Conservation (phyloP, 2,888 invertebrate species). For the Bellardia pandia region DNA sequence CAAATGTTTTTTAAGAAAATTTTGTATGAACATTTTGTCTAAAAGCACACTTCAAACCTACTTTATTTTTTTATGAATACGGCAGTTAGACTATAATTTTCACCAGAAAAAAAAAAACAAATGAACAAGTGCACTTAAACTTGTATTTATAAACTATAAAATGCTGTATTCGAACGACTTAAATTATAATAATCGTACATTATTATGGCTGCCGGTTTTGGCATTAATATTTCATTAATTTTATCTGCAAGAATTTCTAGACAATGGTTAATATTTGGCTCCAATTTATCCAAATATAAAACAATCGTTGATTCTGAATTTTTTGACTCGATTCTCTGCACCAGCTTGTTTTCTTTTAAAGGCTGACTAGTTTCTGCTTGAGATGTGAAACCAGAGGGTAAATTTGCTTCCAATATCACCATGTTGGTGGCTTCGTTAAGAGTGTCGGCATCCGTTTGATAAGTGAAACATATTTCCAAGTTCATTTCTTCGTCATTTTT, state of each 20-base stretch:
- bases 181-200: slow-evolving; percentile 91
- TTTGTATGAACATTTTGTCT: too few relatives aligned
- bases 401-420: slow-evolving; percentile 85
- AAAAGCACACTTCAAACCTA: too few relatives aligned
- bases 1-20: too few relatives aligned
- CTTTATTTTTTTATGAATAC: too few relatives aligned
- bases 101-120: too few relatives aligned
- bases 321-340: slow-evolving; percentile 36
- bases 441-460: not conserved
- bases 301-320: slow-evolving; percentile 4
- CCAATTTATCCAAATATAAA: slow-evolving; percentile 35
- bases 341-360: not conserved
- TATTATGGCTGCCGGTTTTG: slow-evolving; percentile 93
- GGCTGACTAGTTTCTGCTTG: slow-evolving; percentile 22
- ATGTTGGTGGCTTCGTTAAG: not conserved
- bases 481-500: not conserved
- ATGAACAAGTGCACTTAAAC: too few relatives aligned
- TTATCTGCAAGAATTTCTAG: slow-evolving; percentile 93
- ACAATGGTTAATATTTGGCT: slow-evolving; percentile 84
- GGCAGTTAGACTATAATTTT: too few relatives aligned
- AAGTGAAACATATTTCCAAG: slow-evolving; percentile 4
- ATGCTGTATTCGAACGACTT: slow-evolving; percentile 77
- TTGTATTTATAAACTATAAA: slow-evolving; percentile 73
- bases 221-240: slow-evolving; percentile 92
- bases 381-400: slow-evolving; percentile 88